phyloP scores from a whole-genome alignment of 2,113 vertebrate species.

The Mola mola region DNA sequence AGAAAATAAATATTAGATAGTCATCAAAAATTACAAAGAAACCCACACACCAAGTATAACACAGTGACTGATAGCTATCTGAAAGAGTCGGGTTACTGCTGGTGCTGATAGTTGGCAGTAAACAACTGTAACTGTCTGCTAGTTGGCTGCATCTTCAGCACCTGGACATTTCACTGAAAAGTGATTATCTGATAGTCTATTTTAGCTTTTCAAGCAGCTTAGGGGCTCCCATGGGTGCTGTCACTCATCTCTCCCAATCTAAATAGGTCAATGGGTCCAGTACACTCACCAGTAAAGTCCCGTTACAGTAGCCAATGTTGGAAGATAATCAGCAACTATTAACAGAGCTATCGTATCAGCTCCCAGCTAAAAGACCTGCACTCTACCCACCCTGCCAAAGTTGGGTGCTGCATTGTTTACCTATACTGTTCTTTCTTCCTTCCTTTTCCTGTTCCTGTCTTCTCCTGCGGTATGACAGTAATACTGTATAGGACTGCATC shows the following conservation, averaged over 20 bases:
- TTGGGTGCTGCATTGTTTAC: slow-evolving; percentile 32
- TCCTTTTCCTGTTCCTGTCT: not conserved
- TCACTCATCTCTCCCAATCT: slow-evolving; percentile 6
- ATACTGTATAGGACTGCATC: no score
- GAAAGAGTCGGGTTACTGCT: not conserved
- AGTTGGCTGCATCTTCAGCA: not conserved
- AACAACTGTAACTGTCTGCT: not conserved
- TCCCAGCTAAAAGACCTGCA: slow-evolving; percentile 39
- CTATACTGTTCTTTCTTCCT: slow-evolving; percentile 6
- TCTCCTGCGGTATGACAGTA: not conserved
- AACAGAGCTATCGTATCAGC: slow-evolving; percentile 42
- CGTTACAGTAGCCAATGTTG: slow-evolving; percentile 25
- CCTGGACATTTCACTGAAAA: slow-evolving; percentile 5
- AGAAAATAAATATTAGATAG: no score
- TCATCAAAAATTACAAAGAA: not conserved
- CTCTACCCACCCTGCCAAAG: slow-evolving; percentile 36
- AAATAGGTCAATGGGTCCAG: slow-evolving; percentile 42
- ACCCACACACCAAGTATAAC: not conserved
- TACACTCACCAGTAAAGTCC: slow-evolving; percentile 17
- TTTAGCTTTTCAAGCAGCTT: slow-evolving; percentile 6
- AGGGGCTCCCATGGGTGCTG: slow-evolving; percentile 8
- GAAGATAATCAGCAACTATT: slow-evolving; percentile 47
- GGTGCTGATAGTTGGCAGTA: not conserved
- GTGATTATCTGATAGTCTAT: not conserved
- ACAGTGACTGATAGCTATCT: not conserved